Evolutionary conservation across 2,797 vertebrate species (phyloP), one percentile per base, ranked within the genome.

Genomic region (Enteromius trimaculatus): DNA sequence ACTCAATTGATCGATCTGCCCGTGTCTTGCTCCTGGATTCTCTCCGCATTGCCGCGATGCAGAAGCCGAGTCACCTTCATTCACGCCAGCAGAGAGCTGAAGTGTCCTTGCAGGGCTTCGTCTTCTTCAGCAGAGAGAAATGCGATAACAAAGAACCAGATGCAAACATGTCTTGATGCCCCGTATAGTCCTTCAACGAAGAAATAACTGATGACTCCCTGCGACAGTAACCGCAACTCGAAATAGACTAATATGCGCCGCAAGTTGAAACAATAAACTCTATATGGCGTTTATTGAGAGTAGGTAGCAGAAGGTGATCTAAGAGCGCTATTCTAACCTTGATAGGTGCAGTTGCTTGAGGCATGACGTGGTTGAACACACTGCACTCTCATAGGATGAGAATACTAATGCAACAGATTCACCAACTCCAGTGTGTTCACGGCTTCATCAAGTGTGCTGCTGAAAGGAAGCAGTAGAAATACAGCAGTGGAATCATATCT

Each of bases 41-140:
- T 91, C 92, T 95, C 95, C 93, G 95, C 96, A 96, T 96, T 91
- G 93, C 95, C 92, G 90, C 79, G 90, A 94, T 93, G 37, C 91
- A 90, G 90, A 85, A 89, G 88, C 91, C 92, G 83, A 93, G 91
- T 95, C 94, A 95, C 95, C 96, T 96, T 95, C 95, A 93, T 91
- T 93, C 95, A 93, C 91, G 92, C 94, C 95, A 93, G 92, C 90
- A 86, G 92, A 94, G 86, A 90, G 47, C 88, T 89, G 92, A 90
- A 79, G 88, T 88, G 88, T 90, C 90, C 78, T 84, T 89, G 82
- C 84, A 64, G 89, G 79, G 89, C 89, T 91, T 92, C 90, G 86
- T 86, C 64, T 88, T 85, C 84, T 89, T 91, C 90, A 87, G 86
- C 82, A 83, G 87, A 90, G 90, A 88, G 84, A 88, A 85, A 85